Evolutionary conservation across 2,113 vertebrate species (phyloP).

Genomic region (Caretta caretta): DNA sequence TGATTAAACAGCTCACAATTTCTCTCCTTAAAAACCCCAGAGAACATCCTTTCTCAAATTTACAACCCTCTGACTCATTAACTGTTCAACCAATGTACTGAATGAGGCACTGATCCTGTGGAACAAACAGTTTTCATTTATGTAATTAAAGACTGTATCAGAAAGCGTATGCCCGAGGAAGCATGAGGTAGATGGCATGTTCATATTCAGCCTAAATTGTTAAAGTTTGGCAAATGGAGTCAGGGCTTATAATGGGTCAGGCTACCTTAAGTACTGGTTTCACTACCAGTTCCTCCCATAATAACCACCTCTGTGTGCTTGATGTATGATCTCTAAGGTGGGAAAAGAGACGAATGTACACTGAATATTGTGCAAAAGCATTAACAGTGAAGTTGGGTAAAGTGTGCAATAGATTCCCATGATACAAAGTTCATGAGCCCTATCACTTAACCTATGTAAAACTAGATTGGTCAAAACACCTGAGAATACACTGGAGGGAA

Average conservation of each 20-base stretch:
- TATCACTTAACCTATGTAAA: background rate
- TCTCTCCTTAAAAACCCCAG: too few species aligned
- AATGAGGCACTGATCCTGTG: background rate
- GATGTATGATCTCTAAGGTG: background rate
- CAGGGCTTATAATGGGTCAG: background rate
- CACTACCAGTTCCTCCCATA: background rate
- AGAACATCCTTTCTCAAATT: background rate
- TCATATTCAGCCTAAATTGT: background rate
- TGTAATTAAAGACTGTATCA: background rate
- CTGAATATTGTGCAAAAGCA: background rate
- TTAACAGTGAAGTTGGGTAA: background rate
- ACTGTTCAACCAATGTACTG: background rate
- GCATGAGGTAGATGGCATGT: background rate
- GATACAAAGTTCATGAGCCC: background rate
- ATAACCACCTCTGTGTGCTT: background rate
- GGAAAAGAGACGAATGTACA: background rate
- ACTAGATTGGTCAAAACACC: background rate
- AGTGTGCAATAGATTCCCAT: accelerated
- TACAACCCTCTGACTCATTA: background rate
- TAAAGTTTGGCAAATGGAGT: background rate
- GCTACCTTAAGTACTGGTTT: background rate
- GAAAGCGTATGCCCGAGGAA: background rate
- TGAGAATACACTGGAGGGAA: background rate
- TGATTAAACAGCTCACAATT: too few species aligned
- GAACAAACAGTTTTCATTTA: background rate